Base-by-base conservation (phyloP, 2,888 invertebrate species). In the Deilephila porcellus region DNA sequence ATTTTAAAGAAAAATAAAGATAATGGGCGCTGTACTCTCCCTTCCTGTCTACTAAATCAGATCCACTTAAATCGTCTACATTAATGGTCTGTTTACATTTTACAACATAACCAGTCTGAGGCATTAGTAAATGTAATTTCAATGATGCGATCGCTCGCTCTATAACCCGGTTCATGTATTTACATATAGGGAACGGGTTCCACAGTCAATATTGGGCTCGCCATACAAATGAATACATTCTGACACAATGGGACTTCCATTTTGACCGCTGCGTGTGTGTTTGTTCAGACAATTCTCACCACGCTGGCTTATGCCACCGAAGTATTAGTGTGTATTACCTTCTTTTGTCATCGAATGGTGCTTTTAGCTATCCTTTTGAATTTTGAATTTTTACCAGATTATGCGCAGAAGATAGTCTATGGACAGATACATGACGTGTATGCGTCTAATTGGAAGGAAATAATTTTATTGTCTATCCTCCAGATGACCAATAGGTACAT, bases 221-320 rank as follows among this genome's bases (percentile, higher is more conserved):
- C 92, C 90, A 91, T 92, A 94, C 93, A 93, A 94, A 94, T 93
- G 93, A 93, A 93, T 94, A 94, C 93, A 92, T 93, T 92, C 89
- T 92, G 90, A 89, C 89, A 93, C 92, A 93, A 93, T 91, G 84
- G 87, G 83, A 86, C 91, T 92, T 93, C 93, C 93, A 93, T 93
- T 92, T 93, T 92, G 92, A 92, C 92, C 92, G 91, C 84, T 85
- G 82, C 86, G 85, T 86, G 79, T 87, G 79, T 92, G 91, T 94
- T 93, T 93, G 89, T 86, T 76, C 86, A 88, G 90, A 90, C 92
- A 93, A 93, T 93, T 93, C 93, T 90, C 92, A 87, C 87, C 86
- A 80, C 85, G 82, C 86, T 80, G 82, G 86, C 85, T 85, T 84
- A 87, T 91, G 88, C 92, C 93, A 93, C 91, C 91, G 85, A 84